Evolutionary conservation across 2,113 vertebrate genomes (phyloP).

Genomic region (Trichechus manatus): DNA sequence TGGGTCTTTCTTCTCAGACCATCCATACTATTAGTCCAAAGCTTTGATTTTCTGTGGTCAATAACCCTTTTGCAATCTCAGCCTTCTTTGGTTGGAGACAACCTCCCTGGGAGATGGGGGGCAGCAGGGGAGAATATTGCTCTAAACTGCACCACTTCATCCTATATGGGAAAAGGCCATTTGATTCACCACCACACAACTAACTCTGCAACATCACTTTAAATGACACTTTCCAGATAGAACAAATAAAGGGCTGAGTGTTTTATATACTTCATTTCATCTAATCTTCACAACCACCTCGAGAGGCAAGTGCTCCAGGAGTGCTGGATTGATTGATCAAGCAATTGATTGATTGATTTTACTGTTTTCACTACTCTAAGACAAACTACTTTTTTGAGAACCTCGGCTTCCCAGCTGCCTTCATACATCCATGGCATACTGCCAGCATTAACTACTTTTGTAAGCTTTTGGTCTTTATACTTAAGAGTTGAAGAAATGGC

Average conservation of each 20-base stretch:
- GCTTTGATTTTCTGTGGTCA: neutral
- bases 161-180: conserved; percentile 33
- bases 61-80: neutral
- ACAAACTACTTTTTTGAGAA: conserved; percentile 23
- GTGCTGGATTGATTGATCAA: conserved; percentile 51
- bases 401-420: conserved; percentile 8
- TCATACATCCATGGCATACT: neutral
- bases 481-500: conserved; percentile 43
- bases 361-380: conserved; percentile 54
- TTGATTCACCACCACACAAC: neutral
- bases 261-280: conserved; percentile 44
- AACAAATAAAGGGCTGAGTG: conserved; percentile 1
- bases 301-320: neutral
- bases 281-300: conserved; percentile 50
- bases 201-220: conserved; percentile 18
- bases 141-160: neutral
- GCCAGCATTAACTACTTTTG: neutral
- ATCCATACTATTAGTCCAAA: neutral
- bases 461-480: neutral
- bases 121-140: too few species aligned
- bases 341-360: conserved; percentile 58
- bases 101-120: neutral
- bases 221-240: conserved; percentile 56
- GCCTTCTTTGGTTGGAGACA: neutral
- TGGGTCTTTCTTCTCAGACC: neutral